Evolutionary conservation across 1,140 invertebrate species (phyloP).

Genomic region (Lasaia peninsularis): DNA sequence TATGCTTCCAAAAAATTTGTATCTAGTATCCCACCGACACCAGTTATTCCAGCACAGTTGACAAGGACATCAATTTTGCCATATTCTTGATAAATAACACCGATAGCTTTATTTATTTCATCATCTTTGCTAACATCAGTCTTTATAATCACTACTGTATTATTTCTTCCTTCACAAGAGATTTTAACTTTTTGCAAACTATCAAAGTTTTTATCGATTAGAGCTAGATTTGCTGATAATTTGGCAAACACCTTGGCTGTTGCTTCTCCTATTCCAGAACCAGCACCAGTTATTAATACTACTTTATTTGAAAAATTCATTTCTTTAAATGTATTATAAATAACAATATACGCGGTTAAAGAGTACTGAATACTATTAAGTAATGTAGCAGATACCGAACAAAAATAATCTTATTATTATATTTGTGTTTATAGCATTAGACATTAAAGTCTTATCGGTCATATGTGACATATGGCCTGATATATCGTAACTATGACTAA

Average conservation of each 20-base stretch:
- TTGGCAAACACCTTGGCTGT: constrained; percentile 12
- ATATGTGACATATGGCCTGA: too few relatives aligned
- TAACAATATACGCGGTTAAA: too few relatives aligned
- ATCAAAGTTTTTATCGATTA: constrained; percentile 17
- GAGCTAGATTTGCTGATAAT: constrained; percentile 13
- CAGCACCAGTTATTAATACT: constrained; percentile 15
- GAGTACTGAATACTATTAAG: too few relatives aligned
- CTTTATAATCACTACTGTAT: not conserved
- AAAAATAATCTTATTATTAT: too few relatives aligned
- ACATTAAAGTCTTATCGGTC: too few relatives aligned
- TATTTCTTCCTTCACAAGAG: not conserved
- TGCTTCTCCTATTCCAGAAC: not conserved
- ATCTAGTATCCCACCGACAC: not conserved
- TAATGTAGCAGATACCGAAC: too few relatives aligned
- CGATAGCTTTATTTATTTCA: constrained; percentile 8
- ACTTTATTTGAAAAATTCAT: constrained; percentile 19
- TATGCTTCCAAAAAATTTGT: not conserved
- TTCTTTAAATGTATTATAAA: too few relatives aligned
- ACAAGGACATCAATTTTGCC: constrained; percentile 15
- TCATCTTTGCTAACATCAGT: constrained; percentile 10
- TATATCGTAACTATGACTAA: too few relatives aligned
- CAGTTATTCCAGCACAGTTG: constrained; percentile 16
- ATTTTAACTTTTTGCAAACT: constrained; percentile 11
- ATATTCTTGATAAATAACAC: constrained; percentile 6
- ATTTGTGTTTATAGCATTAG: too few relatives aligned